Evolutionary conservation across 2,113 vertebrate species (phyloP).

Genomic region (Macrotus californicus): DNA sequence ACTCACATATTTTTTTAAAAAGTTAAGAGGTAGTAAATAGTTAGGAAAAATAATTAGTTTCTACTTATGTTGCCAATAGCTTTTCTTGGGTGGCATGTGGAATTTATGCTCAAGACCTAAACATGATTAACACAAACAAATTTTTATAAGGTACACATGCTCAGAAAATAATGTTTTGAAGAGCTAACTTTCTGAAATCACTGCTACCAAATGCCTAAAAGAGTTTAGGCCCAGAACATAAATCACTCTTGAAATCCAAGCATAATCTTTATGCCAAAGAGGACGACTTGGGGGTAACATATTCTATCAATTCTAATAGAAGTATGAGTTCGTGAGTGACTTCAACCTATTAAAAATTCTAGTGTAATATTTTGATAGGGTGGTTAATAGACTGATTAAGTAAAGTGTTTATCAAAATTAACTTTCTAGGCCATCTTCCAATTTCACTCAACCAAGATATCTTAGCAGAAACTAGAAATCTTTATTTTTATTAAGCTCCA

Average conservation of each 20-base stretch:
- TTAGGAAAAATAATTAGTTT: not conserved
- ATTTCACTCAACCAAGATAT: not conserved
- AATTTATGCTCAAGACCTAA: not conserved
- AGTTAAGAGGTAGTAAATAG: not conserved
- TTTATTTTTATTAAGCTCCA: not conserved
- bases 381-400: not conserved
- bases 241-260: not conserved
- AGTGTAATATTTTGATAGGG: not conserved
- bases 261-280: not conserved
- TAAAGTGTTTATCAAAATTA: not conserved
- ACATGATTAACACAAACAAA: not conserved
- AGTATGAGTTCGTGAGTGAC: not conserved
- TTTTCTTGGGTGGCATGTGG: not conserved
- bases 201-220: not conserved
- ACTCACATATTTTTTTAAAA: not conserved
- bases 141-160: not conserved
- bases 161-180: slow-evolving; percentile 8
- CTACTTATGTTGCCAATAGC: not conserved
- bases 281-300: not conserved
- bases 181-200: slow-evolving; percentile 10
- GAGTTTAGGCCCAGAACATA: not conserved
- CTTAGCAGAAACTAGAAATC: not conserved
- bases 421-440: not conserved
- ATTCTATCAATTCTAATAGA: not conserved
- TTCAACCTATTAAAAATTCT: not conserved